Evolutionary conservation across 2,113 vertebrate species (phyloP).

Genomic region (Ifrita kowaldi): DNA sequence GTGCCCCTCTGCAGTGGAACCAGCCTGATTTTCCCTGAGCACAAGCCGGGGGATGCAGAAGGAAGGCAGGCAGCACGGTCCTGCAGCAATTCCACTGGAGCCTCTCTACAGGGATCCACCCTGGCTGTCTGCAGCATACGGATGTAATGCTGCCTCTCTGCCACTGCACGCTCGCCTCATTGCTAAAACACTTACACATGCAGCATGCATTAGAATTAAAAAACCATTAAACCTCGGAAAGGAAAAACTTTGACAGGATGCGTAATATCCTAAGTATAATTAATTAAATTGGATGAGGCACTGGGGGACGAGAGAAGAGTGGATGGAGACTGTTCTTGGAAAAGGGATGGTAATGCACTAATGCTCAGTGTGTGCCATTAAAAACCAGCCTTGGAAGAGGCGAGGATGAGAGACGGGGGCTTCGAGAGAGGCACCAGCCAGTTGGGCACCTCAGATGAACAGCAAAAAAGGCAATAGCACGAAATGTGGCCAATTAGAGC

Average conservation of each 20-base stretch:
- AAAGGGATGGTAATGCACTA: constrained; percentile 49
- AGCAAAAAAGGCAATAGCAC: background rate
- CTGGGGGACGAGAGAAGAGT: constrained; percentile 43
- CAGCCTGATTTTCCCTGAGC: background rate
- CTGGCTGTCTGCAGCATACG: background rate
- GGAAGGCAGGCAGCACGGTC: background rate
- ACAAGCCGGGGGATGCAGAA: background rate
- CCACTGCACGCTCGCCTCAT: constrained; percentile 14
- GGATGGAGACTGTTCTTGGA: constrained; percentile 61
- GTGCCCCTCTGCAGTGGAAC: background rate
- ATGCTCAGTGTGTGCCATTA: background rate
- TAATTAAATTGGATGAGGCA: constrained; percentile 73
- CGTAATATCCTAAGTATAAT: constrained; percentile 67
- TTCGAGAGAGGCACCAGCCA: background rate
- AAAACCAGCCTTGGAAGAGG: constrained; percentile 8
- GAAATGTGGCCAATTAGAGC: background rate
- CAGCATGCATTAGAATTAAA: constrained; percentile 64
- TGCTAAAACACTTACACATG: constrained; percentile 45
- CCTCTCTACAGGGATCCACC: background rate
- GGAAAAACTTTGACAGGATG: constrained; percentile 71
- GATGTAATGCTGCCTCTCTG: constrained; percentile 6
- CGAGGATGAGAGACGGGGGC: background rate
- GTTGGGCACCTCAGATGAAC: background rate
- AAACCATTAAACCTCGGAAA: constrained; percentile 67
- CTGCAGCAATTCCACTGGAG: background rate